These are phyloP conservation scores for Streblospio benedicti DNA, from an alignment of 1,140 invertebrate genomes.

Conservation along the genomic window DNA sequence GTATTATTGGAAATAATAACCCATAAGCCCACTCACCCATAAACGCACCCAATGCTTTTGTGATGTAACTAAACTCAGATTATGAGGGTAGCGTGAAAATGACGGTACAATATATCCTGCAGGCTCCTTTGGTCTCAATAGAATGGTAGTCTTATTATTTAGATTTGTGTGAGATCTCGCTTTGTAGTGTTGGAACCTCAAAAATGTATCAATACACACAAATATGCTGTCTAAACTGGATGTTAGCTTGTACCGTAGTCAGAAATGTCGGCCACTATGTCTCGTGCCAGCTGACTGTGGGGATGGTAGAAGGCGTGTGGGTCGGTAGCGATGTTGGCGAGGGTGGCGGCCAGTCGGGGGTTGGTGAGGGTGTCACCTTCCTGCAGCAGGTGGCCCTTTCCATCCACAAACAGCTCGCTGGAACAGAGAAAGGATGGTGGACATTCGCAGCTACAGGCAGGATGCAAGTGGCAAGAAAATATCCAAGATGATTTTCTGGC, in stretches of 20 bases:
- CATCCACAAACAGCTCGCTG: conserved; percentile 17
- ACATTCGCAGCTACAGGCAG: no score
- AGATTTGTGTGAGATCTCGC: conserved; percentile 32
- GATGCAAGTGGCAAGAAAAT: no score
- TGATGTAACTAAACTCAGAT: no score
- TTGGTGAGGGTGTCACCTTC: conserved; percentile 18
- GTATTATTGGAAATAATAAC: no score
- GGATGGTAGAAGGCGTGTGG: conserved; percentile 57
- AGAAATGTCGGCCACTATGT: conserved; percentile 62
- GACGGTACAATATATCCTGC: no score
- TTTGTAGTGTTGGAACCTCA: conserved; percentile 31
- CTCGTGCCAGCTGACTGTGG: conserved; percentile 55
- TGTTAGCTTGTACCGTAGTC: conserved; percentile 46
- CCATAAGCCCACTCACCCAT: no score
- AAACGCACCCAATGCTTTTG: no score
- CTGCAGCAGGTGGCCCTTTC: conserved; percentile 8
- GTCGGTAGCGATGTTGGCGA: conserved; percentile 53
- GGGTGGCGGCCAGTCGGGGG: conserved; percentile 12
- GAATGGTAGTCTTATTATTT: no score
- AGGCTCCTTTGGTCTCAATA: no score
- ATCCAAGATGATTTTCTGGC: no score
- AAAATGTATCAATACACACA: no score
- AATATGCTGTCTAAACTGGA: neutral
- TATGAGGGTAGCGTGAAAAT: no score
- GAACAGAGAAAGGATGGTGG: neutral